Evolutionary conservation across 1,140 invertebrate genomes (phyloP), one percentile per base, ranked within the genome.

Genomic region (Ylistrum balloti): DNA sequence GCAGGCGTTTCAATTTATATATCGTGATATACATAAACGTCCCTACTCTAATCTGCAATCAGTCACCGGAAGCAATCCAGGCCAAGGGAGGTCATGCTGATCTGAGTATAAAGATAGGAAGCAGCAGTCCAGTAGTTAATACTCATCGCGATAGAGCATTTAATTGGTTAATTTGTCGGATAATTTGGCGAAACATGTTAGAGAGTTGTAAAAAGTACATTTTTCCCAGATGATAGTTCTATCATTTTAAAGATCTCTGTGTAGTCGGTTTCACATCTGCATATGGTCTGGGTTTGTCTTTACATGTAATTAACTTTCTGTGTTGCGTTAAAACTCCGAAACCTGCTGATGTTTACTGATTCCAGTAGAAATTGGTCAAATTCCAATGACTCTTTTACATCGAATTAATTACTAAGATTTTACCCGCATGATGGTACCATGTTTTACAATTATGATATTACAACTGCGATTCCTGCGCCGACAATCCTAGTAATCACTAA

Each of bases 31-130:
- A 74, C n/a, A 22, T n/a, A 74, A 28, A n/a, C 56, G 56, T 74
- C 22, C 56, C 35, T 0, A 7, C 22, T 74, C 56, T 74, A 3
- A 74, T 74, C 56, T 74, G n/a, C 5, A 11, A 74, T 74, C 56
- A 74, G 56, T 28, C 56, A n/a, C 22, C 56, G 56, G 56, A 74
- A 74, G 56, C 17, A 74, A 28, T 11, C 17, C 28, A 9, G n/a
- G 56, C 56, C 56, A 74, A n/a, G 56, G 56, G 56, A 74, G 56
- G 56, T 74, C 56, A 74, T n/a, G 56, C 56, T 74, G 56, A 74
- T 74, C 22, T 87, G 35, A 34, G 86, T 87, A 32, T 34, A 17
- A 33, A 0, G 86, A 87, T 35, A 34, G 33, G 1, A n/a, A 74
- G 56, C n/a, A 48, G 15, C 22, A 74, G 15, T 33, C 74, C 34